These are phyloP conservation scores for Iphiclides podalirius DNA, from an alignment of 2,888 invertebrate genomes.

Conservation along the genomic window DNA sequence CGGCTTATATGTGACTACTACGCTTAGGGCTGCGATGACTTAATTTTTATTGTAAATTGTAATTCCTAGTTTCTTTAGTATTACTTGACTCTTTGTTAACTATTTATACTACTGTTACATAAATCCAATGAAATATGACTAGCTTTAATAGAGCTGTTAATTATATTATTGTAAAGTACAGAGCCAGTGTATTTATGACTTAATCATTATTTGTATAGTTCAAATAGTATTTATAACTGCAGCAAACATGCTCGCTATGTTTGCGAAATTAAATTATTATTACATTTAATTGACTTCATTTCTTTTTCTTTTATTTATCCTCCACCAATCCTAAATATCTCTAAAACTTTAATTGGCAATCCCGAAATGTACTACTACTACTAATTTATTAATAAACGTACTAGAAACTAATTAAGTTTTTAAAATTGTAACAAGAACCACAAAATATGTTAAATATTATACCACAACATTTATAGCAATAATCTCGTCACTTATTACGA, in stretches of 20 bases:
- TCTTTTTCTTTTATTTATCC: slow-evolving; percentile 31
- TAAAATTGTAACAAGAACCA: too few relatives aligned
- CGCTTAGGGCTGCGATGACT: slow-evolving; percentile 49
- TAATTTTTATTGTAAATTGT: slow-evolving; percentile 60
- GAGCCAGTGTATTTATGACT: slow-evolving; percentile 78
- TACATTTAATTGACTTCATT: slow-evolving; percentile 42
- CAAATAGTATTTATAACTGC: slow-evolving; percentile 75
- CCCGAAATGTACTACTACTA: too few relatives aligned
- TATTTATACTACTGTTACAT: slow-evolving; percentile 75
- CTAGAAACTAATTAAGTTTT: too few relatives aligned
- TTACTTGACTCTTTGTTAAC: slow-evolving; percentile 74
- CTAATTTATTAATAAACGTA: too few relatives aligned
- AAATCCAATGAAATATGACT: slow-evolving; percentile 70
- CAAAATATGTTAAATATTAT: too few relatives aligned
- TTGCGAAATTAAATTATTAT: slow-evolving; percentile 78
- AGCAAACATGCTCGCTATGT: slow-evolving; percentile 63
- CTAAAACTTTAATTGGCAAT: too few relatives aligned
- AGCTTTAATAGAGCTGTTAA: slow-evolving; percentile 75
- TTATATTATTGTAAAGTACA: slow-evolving; percentile 75
- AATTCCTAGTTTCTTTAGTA: slow-evolving; percentile 70
- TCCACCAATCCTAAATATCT: not conserved
- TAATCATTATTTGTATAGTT: slow-evolving; percentile 79
- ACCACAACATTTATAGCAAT: too few relatives aligned
- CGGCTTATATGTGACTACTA: slow-evolving; percentile 34
- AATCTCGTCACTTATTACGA: too few relatives aligned